A percentile compares a stretch with the other conserved stretches of the same genome.
phyloP scores from a whole-genome alignment of 2,113 vertebrate species.

The Emydocephalus ijimae region DNA sequence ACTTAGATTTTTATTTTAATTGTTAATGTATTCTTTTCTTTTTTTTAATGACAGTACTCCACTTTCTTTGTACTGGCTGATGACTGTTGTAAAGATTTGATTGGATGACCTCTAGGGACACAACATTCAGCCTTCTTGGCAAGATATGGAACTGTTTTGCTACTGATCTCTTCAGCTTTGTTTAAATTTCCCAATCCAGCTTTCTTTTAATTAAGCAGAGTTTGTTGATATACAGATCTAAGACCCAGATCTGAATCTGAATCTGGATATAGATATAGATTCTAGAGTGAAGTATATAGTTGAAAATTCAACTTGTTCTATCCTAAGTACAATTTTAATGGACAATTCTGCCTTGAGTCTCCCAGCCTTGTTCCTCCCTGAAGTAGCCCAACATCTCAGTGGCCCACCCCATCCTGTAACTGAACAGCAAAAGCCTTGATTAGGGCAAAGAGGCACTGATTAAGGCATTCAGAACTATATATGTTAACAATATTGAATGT shows the following conservation, averaged over 20 bases:
- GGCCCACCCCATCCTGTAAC: neutral
- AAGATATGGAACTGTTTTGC: neutral
- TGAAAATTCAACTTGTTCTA: neutral
- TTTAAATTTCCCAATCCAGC: neutral
- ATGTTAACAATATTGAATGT: neutral
- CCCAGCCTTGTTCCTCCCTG: neutral
- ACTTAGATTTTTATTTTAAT: neutral
- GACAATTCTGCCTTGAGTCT: neutral
- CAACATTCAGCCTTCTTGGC: neutral
- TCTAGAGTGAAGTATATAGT: neutral
- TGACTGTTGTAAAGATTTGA: neutral
- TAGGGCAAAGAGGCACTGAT: neutral
- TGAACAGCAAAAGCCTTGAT: neutral
- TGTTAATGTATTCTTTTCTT: neutral
- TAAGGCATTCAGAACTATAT: neutral
- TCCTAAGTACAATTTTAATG: neutral
- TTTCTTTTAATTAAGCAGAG: neutral
- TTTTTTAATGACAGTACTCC: neutral
- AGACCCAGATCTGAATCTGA: neutral
- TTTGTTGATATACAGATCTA: neutral
- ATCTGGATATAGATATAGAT: neutral
- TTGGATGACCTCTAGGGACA: neutral
- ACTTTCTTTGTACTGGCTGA: neutral
- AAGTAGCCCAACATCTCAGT: neutral
- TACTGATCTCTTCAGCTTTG: neutral